A percentile compares a stretch with the other conserved stretches of the same genome.
Evolutionary conservation across 30 jellyfish, hydroid and myxozoan genomes (phyloP).

Genomic region (Morbakka virulenta): DNA sequence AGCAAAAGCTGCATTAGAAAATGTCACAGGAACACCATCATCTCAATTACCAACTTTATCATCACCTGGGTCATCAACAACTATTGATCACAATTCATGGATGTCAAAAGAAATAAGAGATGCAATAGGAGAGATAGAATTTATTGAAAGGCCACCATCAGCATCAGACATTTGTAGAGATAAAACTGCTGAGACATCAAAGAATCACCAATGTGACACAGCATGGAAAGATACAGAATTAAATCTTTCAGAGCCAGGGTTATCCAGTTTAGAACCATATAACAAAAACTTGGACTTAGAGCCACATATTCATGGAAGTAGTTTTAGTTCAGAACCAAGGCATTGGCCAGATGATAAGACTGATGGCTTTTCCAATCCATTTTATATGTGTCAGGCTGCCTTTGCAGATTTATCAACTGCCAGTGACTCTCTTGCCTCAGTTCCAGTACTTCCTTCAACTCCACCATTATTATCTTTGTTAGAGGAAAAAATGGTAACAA

Average conservation of each 20-base stretch:
- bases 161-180: neutral
- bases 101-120: neutral
- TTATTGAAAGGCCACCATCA: neutral
- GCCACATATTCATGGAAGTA: neutral
- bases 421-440: slow-evolving; percentile 12
- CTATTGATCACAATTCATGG: neutral
- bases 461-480: slow-evolving; percentile 85
- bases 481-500: slow-evolving; percentile 62
- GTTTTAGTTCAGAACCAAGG: neutral
- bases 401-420: slow-evolving; percentile 54
- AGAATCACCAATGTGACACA: neutral
- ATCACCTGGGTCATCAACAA: slow-evolving; percentile 25
- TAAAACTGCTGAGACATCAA: neutral
- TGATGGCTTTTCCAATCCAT: neutral
- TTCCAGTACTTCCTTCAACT: slow-evolving; percentile 82
- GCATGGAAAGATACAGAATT: neutral
- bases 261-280: too few relatives aligned
- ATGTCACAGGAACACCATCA: slow-evolving; percentile 41
- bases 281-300: neutral
- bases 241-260: too few relatives aligned
- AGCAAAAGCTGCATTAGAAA: slow-evolving; percentile 87
- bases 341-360: neutral
- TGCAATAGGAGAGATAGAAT: neutral
- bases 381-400: slow-evolving; percentile 46
- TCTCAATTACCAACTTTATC: slow-evolving; percentile 55